Percentiles rank a stretch among this genome's conserved stretches.
phyloP scores from a whole-genome alignment of 2,888 invertebrate genomes.

The Zaprionus lineosus region DNA sequence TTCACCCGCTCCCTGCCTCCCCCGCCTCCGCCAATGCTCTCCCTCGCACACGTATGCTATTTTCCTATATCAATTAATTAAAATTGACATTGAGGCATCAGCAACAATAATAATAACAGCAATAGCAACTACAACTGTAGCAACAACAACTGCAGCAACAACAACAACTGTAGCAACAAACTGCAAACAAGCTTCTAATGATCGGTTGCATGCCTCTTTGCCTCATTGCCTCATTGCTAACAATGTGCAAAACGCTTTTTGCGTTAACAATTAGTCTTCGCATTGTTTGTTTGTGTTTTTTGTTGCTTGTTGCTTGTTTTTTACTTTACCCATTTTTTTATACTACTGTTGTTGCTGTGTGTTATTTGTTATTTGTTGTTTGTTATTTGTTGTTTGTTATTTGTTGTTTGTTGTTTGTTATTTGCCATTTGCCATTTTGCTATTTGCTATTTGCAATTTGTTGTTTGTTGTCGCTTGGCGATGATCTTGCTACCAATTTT shows the following conservation, averaged over 20 bases:
- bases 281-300: slow-evolving; percentile 12
- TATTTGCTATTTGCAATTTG: slow-evolving; percentile 4
- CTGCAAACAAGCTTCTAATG: slow-evolving; percentile 72
- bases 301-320: too few species aligned
- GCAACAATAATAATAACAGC: too few species aligned
- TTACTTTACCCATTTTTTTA: too few species aligned
- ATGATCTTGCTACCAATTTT: slow-evolving; percentile 6
- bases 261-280: slow-evolving; percentile 65
- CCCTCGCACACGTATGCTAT: neutral
- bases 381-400: slow-evolving; percentile 5
- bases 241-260: slow-evolving; percentile 74
- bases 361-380: too few species aligned
- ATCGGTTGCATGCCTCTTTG: slow-evolving; percentile 67
- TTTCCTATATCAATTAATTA: slow-evolving; percentile 65
- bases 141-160: too few species aligned
- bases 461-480: slow-evolving; percentile 11
- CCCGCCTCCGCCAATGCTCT: slow-evolving; percentile 19
- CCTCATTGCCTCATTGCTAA: too few species aligned
- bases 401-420: too few species aligned
- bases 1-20: slow-evolving; percentile 4
- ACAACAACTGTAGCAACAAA: slow-evolving; percentile 60
- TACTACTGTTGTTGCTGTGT: slow-evolving; percentile 7
- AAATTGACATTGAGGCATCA: slow-evolving; percentile 69
- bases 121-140: too few species aligned
- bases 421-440: too few species aligned